Base-by-base conservation (phyloP, 2,888 invertebrate genomes). In the Eupithecia dodoneata region DNA sequence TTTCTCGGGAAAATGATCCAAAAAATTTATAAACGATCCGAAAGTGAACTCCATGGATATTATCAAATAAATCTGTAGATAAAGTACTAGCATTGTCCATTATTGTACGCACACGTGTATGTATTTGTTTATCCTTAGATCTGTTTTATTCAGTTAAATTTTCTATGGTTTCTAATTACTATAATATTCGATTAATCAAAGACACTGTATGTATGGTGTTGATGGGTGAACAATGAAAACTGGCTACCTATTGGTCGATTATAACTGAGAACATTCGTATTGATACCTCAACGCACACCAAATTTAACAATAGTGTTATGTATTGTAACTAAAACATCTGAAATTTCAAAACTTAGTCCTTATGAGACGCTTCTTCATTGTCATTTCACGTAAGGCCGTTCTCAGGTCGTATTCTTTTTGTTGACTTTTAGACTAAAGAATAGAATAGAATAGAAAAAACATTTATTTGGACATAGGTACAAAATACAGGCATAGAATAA, bases 281-380 rank as follows among this genome's bases (percentile, higher is more conserved):
- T 10, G 9, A 18, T 18, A 59, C 44, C 7, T 44, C 44, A 6
- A 44, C 30, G 44, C 9, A 5, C 5, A 10, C 15, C 2, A 0
- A 59, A 59, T 55, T 55, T 55, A 55, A 55, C 55, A 15, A 55
- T n/a, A 55, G n/a, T 55, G 55, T 55, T 15, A 55, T 55, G 55
- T 3, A 3, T 55, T 2, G 1, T 6, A 12, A 55, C 55, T 7
- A 55, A 55, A 55, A 55, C 55, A 55, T 6, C 55, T 15, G n/a
- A n/a, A 55, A 55, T n/a, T 55, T n/a, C 2, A 6, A 7, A 30
- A 3, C 13, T 52, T 7, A 55, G n/a, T 44, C 4, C 7, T 44
- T 44, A 44, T 44, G 44, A 6, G 44, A 44, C 4, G 0, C 30
- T 30, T 30, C 30, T 30, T 30, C 30, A 30, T 1, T 1, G 30